These are phyloP conservation scores for Gobiocypris rarus DNA, from an alignment of 2,113 vertebrate species.

Conservation along the genomic window DNA sequence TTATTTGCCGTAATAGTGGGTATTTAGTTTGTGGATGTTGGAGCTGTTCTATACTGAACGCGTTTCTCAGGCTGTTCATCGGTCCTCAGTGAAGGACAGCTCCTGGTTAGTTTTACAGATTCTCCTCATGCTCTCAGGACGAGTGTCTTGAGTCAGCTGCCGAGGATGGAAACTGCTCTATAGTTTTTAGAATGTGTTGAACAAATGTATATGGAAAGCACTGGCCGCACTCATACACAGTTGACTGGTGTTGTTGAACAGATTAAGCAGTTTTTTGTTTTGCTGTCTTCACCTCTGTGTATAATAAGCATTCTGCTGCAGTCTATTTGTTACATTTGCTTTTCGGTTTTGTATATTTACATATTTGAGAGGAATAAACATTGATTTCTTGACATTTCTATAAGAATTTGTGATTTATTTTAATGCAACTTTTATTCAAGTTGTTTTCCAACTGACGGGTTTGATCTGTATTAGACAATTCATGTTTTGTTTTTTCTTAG, in stretches of 20 bases:
- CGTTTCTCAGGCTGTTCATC: neutral
- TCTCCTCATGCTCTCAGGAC: constrained; percentile 8
- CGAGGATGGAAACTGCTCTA: neutral
- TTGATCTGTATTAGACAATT: neutral
- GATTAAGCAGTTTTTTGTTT: constrained; percentile 1
- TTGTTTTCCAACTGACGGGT: neutral
- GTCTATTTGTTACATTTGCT: constrained; percentile 47
- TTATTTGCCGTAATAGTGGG: constrained; percentile 15
- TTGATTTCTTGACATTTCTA: constrained; percentile 65
- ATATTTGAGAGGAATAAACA: constrained; percentile 69
- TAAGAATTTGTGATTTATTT: constrained; percentile 13
- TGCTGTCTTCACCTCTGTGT: constrained; percentile 3
- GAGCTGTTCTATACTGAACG: constrained; percentile 8
- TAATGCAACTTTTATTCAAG: neutral
- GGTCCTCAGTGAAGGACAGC: constrained; percentile 4
- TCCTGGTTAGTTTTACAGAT: constrained; percentile 13
- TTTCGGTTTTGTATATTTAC: constrained; percentile 69
- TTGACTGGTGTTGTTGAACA: neutral
- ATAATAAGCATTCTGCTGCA: constrained; percentile 26
- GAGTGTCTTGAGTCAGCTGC: neutral
- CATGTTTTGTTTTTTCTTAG: neutral
- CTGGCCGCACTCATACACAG: neutral
- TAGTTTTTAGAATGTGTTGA: constrained; percentile 16
- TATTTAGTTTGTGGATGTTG: constrained; percentile 6
- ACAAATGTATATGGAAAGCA: neutral